Conservation (phyloP, 92 coral and sea anemone genomes). For the Heteractis magnifica region DNA sequence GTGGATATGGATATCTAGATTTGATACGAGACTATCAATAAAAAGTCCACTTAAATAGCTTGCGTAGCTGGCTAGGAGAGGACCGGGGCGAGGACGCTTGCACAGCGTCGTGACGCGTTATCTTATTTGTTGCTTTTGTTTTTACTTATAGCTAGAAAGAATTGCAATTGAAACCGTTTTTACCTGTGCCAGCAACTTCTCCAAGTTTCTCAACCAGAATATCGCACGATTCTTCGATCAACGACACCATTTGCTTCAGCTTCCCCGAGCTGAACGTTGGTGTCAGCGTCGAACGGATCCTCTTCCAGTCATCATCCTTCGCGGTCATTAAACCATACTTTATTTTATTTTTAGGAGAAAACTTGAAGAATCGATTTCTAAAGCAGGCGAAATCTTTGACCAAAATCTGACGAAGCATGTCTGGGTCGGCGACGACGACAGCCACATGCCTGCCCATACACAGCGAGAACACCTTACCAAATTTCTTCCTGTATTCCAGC, state of each 20-base stretch:
- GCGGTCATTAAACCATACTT: conserved; percentile 28
- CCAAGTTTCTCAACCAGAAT: conserved; percentile 52
- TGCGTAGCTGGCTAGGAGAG: no score
- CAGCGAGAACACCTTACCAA: conserved; percentile 63
- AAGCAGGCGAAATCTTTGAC: conserved; percentile 74
- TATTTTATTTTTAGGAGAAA: conserved; percentile 14
- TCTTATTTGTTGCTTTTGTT: no score
- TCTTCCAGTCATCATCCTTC: conserved; percentile 63
- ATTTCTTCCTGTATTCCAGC: conserved; percentile 58
- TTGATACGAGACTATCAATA: no score
- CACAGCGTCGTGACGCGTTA: no score
- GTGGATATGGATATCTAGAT: no score
- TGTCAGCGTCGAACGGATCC: conserved; percentile 61
- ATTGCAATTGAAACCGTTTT: background rate
- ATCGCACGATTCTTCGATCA: conserved; percentile 54
- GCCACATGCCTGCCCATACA: conserved; percentile 51
- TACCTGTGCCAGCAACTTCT: conserved; percentile 67
- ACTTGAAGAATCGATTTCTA: conserved; percentile 46
- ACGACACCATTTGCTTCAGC: conserved; percentile 55
- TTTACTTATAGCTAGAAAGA: no score
- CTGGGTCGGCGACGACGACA: conserved; percentile 68
- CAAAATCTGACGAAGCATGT: conserved; percentile 56
- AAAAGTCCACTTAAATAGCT: no score
- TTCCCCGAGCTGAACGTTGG: conserved; percentile 63
- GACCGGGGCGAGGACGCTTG: no score